These are phyloP conservation scores for Muscicapa adusta DNA, from an alignment of 2,113 vertebrate genomes.

Conservation along the genomic window DNA sequence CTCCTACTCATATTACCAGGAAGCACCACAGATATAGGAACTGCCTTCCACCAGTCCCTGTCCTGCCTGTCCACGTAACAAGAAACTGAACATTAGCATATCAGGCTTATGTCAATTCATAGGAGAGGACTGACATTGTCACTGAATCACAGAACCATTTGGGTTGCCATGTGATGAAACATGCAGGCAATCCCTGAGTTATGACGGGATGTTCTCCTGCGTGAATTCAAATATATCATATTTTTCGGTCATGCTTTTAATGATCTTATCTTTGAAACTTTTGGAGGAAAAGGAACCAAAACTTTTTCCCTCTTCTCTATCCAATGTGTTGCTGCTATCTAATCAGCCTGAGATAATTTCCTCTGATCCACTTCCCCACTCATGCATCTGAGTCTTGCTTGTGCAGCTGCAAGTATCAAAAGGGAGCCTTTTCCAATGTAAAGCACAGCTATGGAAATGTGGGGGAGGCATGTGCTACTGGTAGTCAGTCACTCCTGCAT, in stretches of 20 bases:
- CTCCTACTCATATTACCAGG: neutral
- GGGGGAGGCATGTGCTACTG: neutral
- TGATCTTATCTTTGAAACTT: neutral
- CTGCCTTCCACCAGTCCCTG: neutral
- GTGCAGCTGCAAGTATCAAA: conserved; percentile 16
- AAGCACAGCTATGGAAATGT: neutral
- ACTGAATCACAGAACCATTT: neutral
- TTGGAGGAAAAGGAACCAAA: neutral
- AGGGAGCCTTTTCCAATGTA: neutral
- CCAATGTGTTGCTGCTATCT: neutral
- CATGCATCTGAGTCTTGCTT: neutral
- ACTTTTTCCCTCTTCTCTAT: neutral
- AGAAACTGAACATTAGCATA: neutral
- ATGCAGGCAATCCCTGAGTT: neutral
- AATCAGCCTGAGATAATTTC: neutral
- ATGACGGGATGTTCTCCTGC: neutral
- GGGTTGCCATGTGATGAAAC: neutral
- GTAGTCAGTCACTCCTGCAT: neutral
- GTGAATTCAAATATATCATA: neutral
- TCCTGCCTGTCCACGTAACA: neutral
- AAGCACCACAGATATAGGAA: neutral
- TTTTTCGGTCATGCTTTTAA: neutral
- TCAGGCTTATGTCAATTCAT: neutral
- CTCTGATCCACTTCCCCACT: neutral
- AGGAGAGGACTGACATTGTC: neutral